Evolutionary conservation across 2,113 vertebrate genomes (phyloP), one percentile per base, ranked within the genome.

Genomic region (Leucopsar rothschildi): DNA sequence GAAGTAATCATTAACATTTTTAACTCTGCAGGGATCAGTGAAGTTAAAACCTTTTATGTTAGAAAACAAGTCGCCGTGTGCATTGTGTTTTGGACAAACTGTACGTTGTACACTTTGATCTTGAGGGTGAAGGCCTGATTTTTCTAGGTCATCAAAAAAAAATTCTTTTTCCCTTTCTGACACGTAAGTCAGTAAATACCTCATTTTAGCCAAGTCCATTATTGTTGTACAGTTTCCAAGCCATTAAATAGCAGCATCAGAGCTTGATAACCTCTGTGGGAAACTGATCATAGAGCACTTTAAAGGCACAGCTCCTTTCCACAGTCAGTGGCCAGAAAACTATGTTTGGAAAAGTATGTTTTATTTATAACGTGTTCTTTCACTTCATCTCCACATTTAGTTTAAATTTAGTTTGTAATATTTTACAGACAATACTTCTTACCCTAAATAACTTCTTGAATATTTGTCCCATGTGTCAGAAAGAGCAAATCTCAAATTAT

Each of bases 241-340:
- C 53, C 64, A 76, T 85, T 87, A 68, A 72, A 18, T 66, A 78
- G 50, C 5, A 1, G 49, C 81, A 92, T 23, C 29, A 56, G 66
- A 75, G 91, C 95, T 89, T 85, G 86, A 78, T 89, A 93, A 93
- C 86, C 77, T 92, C 44, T 61, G 76, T 76, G 65, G 55, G 28
- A 92, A 92, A 61, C 56, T 69, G 81, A 84, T 73, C 66, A 45
- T 68, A 72, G 47, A 82, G 29, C 55, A 52, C 45, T 75, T 45
- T 61, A 84, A 93, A 94, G 50, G 45, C 49, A 85, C 29, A 53
- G 53, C 12, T 45, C 44, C 53, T 91, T 91, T 80, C 40, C 50
- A 78, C 1, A 1, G 21, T 61, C 61, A 92, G 44, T 15, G 10
- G 55, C 12, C 39, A 87, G 45, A 65, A 92, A 92, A 85, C 15